These are phyloP conservation scores for Dasypolia templi DNA, from an alignment of 2,888 invertebrate species.

Conservation along the genomic window DNA sequence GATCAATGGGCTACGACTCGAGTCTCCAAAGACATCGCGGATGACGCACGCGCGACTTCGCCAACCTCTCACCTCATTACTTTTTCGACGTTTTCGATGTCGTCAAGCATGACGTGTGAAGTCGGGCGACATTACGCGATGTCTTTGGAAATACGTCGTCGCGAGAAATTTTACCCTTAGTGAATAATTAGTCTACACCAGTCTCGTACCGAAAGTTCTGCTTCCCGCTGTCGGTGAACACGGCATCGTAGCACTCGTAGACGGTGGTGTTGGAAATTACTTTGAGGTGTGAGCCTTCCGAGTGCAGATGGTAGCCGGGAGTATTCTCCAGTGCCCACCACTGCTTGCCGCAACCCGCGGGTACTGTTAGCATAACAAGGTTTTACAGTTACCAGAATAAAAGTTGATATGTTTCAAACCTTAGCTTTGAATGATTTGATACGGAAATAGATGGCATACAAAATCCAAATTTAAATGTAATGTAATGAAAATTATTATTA, in stretches of 20 bases:
- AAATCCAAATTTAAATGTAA: too few species aligned
- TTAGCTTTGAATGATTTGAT: background rate
- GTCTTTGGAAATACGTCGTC: background rate
- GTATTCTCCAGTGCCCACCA: slow-evolving; percentile 95
- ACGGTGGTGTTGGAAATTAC: slow-evolving; percentile 91
- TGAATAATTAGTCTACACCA: background rate
- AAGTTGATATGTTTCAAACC: background rate
- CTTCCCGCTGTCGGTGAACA: slow-evolving; percentile 75
- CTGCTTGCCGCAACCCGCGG: slow-evolving; percentile 88
- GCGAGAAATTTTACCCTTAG: background rate
- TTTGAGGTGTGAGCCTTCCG: slow-evolving; percentile 91
- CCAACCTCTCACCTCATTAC: background rate
- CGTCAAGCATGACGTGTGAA: background rate
- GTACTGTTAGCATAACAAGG: slow-evolving; percentile 69
- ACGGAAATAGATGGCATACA: background rate
- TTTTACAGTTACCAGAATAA: background rate
- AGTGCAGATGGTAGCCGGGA: slow-evolving; percentile 93
- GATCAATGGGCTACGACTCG: background rate
- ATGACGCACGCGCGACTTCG: background rate
- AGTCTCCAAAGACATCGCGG: background rate
- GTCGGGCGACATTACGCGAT: background rate
- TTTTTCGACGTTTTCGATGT: background rate
- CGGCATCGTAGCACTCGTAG: slow-evolving; percentile 91
- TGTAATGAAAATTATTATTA: too few species aligned
- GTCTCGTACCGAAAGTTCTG: slow-evolving; percentile 75